A percentile compares a stretch with the other conserved stretches of the same genome.
These are phyloP conservation scores for Apodemia duryi DNA, from an alignment of 2,888 invertebrate species.

Conservation along the genomic window DNA sequence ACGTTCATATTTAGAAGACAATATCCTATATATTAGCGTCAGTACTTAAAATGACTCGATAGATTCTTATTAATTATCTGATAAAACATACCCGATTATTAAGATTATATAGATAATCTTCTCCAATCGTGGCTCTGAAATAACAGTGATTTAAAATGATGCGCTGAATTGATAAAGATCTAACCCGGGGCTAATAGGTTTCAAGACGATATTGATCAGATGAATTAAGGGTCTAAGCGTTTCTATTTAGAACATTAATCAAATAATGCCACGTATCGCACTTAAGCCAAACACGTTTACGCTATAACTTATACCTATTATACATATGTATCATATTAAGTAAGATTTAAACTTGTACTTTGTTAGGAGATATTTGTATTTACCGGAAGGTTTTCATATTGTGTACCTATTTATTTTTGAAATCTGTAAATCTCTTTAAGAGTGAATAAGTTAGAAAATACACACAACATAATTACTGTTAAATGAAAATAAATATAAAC, in stretches of 20 bases:
- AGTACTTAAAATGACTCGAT: no score
- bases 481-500: no score
- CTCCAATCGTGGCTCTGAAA: neutral
- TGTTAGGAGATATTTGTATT: neutral
- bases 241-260: constrained; percentile 3
- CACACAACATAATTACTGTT: no score
- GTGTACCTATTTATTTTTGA: no score
- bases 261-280: neutral
- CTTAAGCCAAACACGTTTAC: neutral
- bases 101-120: neutral
- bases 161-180: neutral
- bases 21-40: no score
- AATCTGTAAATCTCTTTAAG: no score
- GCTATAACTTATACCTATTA: neutral
- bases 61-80: neutral
- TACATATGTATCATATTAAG: neutral
- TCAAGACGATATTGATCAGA: neutral
- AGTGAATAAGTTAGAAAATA: no score
- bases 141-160: neutral
- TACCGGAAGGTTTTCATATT: no score
- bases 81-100: neutral
- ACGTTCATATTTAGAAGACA: no score
- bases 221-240: neutral
- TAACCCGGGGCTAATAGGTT: neutral
- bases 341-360: neutral